phyloP scores from a whole-genome alignment of 2,797 vertebrate genomes.

The Aythya fuligula region DNA sequence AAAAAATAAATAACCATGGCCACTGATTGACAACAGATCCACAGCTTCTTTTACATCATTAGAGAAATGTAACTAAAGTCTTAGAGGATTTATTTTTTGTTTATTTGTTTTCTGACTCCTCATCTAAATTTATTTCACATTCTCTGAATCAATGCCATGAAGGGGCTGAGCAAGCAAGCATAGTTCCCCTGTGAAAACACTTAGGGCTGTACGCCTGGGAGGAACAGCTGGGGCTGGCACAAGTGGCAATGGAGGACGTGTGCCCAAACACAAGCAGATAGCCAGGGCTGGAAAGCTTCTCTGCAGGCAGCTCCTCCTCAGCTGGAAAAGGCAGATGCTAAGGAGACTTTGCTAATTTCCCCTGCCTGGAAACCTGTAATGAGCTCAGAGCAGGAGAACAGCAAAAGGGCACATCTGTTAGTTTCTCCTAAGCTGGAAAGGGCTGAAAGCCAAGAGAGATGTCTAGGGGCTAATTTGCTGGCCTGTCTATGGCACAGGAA shows the following conservation, averaged over 20 bases:
- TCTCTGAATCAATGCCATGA: neutral
- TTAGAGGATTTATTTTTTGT: neutral
- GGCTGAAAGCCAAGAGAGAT: slow-evolving; percentile 45
- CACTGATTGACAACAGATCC: slow-evolving; percentile 19
- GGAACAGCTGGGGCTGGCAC: neutral
- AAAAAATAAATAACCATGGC: slow-evolving; percentile 15
- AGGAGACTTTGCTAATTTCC: slow-evolving; percentile 62
- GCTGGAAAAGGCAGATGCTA: slow-evolving; percentile 52
- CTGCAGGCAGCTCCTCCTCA: neutral
- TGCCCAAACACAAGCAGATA: neutral
- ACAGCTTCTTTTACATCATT: neutral
- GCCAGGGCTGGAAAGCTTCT: neutral
- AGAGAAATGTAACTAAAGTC: neutral
- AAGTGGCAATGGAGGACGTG: neutral
- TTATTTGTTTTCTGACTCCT: neutral
- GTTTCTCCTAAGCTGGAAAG: slow-evolving; percentile 1
- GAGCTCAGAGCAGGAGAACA: slow-evolving; percentile 27
- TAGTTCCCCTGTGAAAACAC: neutral
- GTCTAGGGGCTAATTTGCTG: slow-evolving; percentile 29
- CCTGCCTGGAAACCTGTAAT: slow-evolving; percentile 54
- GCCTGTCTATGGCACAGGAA: neutral
- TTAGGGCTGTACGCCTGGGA: neutral
- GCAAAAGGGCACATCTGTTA: slow-evolving; percentile 44
- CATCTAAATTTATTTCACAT: neutral
- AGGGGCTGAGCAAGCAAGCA: neutral